These are phyloP conservation scores for Burhinus bistriatus DNA, from an alignment of 2,113 vertebrate genomes.

Conservation along the genomic window DNA sequence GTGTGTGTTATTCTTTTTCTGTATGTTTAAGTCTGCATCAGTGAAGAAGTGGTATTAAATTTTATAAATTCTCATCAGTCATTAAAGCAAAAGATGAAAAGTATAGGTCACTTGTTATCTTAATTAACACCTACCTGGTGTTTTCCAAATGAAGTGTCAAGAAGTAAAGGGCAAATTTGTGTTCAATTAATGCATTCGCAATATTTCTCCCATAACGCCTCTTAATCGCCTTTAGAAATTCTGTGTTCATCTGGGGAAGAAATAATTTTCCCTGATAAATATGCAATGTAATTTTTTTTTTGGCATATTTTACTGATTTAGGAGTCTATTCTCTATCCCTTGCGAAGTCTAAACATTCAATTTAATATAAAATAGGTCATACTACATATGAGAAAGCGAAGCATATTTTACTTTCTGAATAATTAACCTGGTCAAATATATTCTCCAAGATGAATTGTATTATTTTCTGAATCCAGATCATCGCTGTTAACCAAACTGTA, in stretches of 20 bases:
- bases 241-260: background rate
- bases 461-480: background rate
- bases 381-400: background rate
- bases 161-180: constrained; percentile 54
- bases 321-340: background rate
- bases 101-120: constrained; percentile 59
- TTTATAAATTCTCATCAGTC: constrained; percentile 49
- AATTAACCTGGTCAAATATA: background rate
- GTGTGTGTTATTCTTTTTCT: background rate
- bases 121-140: constrained; percentile 54
- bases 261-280: constrained; percentile 41
- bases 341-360: background rate
- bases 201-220: background rate
- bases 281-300: background rate
- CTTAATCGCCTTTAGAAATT: constrained; percentile 25
- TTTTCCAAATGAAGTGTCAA: constrained; percentile 60
- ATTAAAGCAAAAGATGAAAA: constrained; percentile 50
- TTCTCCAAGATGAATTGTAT: background rate
- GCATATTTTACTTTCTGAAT: background rate
- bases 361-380: background rate
- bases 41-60: background rate
- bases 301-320: background rate
- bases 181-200: constrained; percentile 29
- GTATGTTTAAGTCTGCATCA: background rate
- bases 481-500: background rate